These are phyloP conservation scores for Physocephala rufipes DNA, from an alignment of 2,888 invertebrate species.

Conservation along the genomic window DNA sequence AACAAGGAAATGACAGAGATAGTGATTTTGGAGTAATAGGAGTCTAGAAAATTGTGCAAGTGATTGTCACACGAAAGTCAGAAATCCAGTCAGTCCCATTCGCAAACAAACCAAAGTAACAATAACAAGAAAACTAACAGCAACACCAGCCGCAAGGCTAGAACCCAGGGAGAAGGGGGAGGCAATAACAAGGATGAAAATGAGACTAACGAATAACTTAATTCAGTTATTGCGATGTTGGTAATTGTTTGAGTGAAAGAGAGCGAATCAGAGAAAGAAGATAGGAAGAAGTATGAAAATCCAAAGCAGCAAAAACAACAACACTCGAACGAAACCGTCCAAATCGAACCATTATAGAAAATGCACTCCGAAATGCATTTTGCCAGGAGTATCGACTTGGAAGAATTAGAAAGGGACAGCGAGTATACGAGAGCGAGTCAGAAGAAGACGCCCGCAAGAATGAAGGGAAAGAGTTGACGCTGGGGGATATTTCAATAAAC, in stretches of 20 bases:
- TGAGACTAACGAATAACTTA: slow-evolving; percentile 37
- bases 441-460: background rate
- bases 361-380: slow-evolving; percentile 26
- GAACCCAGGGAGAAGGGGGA: too few species aligned
- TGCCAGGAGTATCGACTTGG: background rate
- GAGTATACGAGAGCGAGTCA: background rate
- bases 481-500: background rate
- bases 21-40: background rate
- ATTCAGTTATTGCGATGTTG: slow-evolving; percentile 35
- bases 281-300: background rate
- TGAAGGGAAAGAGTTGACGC: background rate
- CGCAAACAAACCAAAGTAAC: slow-evolving; percentile 10
- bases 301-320: slow-evolving; percentile 9
- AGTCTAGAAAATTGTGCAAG: background rate
- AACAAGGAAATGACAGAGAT: too few species aligned
- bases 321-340: background rate
- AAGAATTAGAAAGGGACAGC: background rate
- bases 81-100: background rate
- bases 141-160: background rate
- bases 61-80: background rate
- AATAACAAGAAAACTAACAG: slow-evolving; percentile 9
- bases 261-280: background rate
- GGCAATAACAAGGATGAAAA: slow-evolving; percentile 27
- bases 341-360: slow-evolving; percentile 16
- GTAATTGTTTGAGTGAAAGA: background rate